Conservation (phyloP, 1,140 invertebrate species). For the Galleria mellonella region DNA sequence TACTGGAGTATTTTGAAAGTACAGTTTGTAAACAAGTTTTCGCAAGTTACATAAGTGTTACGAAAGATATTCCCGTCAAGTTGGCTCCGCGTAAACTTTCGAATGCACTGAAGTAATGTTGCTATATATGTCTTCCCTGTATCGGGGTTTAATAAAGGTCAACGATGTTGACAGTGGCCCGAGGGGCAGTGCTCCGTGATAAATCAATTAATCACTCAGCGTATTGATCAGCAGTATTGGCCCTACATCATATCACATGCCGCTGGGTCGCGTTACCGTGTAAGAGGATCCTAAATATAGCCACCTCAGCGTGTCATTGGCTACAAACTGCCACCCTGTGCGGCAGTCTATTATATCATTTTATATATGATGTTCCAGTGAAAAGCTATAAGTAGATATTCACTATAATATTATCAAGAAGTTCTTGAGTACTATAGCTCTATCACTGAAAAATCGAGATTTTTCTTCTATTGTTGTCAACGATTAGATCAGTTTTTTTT, state of each 20-base stretch:
- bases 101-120: conserved; percentile 9
- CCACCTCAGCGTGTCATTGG: conserved; percentile 20
- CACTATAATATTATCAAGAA: too few species aligned
- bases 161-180: conserved; percentile 28
- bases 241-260: conserved; percentile 54
- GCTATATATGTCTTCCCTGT: conserved; percentile 23
- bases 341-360: conserved; percentile 28
- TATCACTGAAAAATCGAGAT: too few species aligned
- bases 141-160: conserved; percentile 4
- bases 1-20: background rate
- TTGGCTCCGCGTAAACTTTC: conserved; percentile 13
- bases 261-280: conserved; percentile 31
- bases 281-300: conserved; percentile 56
- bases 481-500: too few species aligned
- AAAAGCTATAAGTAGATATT: background rate
- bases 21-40: conserved; percentile 22
- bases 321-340: conserved; percentile 28
- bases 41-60: conserved; percentile 22
- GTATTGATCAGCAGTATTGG: conserved; percentile 50
- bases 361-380: conserved; percentile 3
- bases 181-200: conserved; percentile 28
- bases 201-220: conserved; percentile 36
- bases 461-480: too few species aligned
- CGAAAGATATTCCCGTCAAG: background rate
- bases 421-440: too few species aligned